Evolutionary conservation across 2,113 vertebrate species (phyloP).

Genomic region (Pomatorhinus ruficollis): DNA sequence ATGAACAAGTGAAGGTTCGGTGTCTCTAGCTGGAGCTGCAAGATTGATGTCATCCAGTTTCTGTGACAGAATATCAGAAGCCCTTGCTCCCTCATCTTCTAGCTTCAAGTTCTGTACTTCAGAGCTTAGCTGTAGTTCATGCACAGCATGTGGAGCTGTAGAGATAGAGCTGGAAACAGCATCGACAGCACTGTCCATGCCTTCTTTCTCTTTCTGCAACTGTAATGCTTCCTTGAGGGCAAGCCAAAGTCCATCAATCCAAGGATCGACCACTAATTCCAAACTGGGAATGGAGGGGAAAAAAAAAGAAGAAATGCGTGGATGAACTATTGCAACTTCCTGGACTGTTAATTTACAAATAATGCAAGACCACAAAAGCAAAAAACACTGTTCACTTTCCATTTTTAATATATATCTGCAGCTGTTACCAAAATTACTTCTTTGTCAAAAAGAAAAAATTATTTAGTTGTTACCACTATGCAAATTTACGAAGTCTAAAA

Average conservation of each 20-base stretch:
- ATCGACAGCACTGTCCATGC: neutral
- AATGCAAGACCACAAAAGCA: neutral
- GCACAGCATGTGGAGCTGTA: neutral
- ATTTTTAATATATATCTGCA: neutral
- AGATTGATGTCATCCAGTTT: neutral
- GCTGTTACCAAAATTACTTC: neutral
- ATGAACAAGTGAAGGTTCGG: slow-evolving; percentile 73
- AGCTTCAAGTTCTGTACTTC: slow-evolving; percentile 78
- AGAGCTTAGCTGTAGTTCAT: slow-evolving; percentile 32
- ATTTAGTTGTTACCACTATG: neutral
- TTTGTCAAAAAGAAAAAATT: neutral
- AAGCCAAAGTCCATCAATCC: slow-evolving; percentile 92
- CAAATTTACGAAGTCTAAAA: neutral
- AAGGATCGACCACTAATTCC: slow-evolving; percentile 93
- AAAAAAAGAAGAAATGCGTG: neutral
- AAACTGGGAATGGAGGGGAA: slow-evolving; percentile 69
- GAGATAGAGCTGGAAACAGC: neutral
- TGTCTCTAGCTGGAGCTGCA: neutral
- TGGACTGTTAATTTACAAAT: neutral
- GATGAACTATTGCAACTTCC: neutral
- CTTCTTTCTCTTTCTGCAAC: slow-evolving; percentile 59
- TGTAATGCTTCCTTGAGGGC: slow-evolving; percentile 77
- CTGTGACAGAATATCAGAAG: neutral
- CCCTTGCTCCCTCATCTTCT: slow-evolving; percentile 23
- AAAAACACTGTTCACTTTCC: neutral